Conservation (phyloP, 2,888 invertebrate species). For the Cataglyphis albicans region DNA sequence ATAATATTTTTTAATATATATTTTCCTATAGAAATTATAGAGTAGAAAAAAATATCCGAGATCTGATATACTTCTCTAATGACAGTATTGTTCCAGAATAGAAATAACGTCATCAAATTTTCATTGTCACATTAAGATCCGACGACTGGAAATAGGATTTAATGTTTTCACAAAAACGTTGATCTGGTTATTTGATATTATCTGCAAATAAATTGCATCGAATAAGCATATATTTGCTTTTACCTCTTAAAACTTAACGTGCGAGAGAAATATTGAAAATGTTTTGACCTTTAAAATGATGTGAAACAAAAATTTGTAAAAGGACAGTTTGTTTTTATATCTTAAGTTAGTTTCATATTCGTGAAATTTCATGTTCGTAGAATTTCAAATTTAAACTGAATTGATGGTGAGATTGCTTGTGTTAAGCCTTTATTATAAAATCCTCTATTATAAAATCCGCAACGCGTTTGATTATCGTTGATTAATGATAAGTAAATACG, state of each 20-base stretch:
- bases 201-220: not conserved
- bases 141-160: not conserved
- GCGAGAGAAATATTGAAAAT: not conserved
- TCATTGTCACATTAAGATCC: not conserved
- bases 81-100: not conserved
- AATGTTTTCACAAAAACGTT: not conserved
- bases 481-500: slow-evolving; percentile 34
- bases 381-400: not conserved
- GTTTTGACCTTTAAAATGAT: not conserved
- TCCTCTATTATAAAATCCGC: slow-evolving; percentile 13
- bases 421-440: slow-evolving; percentile 1
- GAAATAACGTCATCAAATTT: slow-evolving; percentile 34
- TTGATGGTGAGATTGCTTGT: not conserved
- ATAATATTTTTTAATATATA: too few relatives aligned
- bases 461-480: slow-evolving; percentile 22
- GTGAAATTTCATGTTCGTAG: not conserved
- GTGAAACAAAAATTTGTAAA: slow-evolving; percentile 19
- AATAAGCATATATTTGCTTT: not conserved
- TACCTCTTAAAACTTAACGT: not conserved
- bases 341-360: not conserved
- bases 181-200: not conserved
- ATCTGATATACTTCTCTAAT: too few relatives aligned
- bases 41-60: too few relatives aligned
- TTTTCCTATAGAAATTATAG: too few relatives aligned
- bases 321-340: not conserved